A percentile compares a stretch with the other conserved stretches of the same genome.
phyloP scores from a whole-genome alignment of 2,888 invertebrate species.

The Vandiemenella viatica region DNA sequence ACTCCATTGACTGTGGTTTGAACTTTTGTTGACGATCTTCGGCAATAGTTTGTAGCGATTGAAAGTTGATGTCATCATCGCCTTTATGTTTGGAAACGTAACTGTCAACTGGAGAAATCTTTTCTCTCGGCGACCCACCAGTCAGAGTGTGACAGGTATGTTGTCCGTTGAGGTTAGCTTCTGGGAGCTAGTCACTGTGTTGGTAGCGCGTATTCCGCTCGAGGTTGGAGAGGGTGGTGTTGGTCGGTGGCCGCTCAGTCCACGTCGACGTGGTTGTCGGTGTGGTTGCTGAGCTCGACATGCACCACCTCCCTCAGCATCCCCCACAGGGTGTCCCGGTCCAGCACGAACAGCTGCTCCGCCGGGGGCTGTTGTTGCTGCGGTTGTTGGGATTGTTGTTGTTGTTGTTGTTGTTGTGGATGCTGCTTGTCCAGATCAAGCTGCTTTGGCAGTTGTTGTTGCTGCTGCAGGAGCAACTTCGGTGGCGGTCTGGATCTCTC shows the following conservation, averaged over 20 bases:
- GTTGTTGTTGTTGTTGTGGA: constrained; percentile 1
- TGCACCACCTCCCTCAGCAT: constrained; percentile 39
- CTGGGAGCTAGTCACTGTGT: no score
- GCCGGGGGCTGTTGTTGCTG: constrained; percentile 1
- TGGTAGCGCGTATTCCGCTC: constrained; percentile 7
- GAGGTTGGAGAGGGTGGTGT: background rate
- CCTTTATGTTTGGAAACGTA: no score
- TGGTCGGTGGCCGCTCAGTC: background rate
- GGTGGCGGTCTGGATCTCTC: no score
- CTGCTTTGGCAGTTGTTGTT: background rate
- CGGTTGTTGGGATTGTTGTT: background rate
- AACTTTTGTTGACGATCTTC: no score
- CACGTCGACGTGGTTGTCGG: background rate
- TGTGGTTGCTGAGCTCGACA: constrained; percentile 21
- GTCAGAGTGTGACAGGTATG: no score
- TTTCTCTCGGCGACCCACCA: no score
- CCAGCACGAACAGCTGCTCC: constrained; percentile 36
- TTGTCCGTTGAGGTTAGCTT: no score
- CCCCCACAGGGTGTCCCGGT: constrained; percentile 45
- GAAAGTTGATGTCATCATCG: no score
- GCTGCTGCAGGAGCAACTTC: background rate
- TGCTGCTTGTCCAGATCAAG: background rate
- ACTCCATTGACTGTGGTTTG: no score
- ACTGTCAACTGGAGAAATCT: no score
- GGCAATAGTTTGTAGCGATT: no score